These are phyloP conservation scores for Atrina japonica DNA, from an alignment of 2,888 invertebrate species.

Conservation along the genomic window DNA sequence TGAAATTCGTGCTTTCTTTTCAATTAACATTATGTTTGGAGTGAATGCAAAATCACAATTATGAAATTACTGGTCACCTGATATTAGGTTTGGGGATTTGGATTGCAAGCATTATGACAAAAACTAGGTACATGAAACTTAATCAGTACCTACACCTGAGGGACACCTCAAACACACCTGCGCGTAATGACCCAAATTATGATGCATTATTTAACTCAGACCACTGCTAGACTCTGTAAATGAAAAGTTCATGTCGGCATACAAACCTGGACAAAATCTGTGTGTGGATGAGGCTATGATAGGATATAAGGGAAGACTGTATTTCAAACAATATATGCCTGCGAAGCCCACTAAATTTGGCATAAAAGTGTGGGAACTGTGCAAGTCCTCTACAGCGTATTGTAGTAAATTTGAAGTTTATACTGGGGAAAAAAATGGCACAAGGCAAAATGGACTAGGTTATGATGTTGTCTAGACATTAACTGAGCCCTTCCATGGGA, in stretches of 20 bases:
- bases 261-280: slow-evolving; percentile 26
- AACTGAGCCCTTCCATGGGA: slow-evolving; percentile 3
- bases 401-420: slow-evolving; percentile 35
- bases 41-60: not conserved
- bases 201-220: slow-evolving; percentile 33
- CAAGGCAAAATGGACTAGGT: slow-evolving; percentile 27
- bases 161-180: slow-evolving; percentile 18
- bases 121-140: slow-evolving; percentile 6
- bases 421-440: slow-evolving; percentile 17
- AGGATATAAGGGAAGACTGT: slow-evolving; percentile 28
- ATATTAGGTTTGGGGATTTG: slow-evolving; percentile 3
- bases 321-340: slow-evolving; percentile 37
- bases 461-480: slow-evolving; percentile 20
- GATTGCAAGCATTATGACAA: not conserved
- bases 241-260: slow-evolving; percentile 18
- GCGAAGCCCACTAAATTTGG: slow-evolving; percentile 36
- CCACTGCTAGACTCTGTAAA: slow-evolving; percentile 16
- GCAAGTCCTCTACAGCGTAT: slow-evolving; percentile 28
- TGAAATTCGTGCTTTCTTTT: slow-evolving; percentile 19
- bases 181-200: slow-evolving; percentile 17
- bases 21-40: slow-evolving; percentile 26
- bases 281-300: slow-evolving; percentile 40
- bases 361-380: slow-evolving; percentile 38
- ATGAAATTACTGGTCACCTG: not conserved
- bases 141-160: slow-evolving; percentile 36